These are phyloP conservation scores for Meriones unguiculatus DNA, from an alignment of 2,113 vertebrate species.

Conservation along the genomic window DNA sequence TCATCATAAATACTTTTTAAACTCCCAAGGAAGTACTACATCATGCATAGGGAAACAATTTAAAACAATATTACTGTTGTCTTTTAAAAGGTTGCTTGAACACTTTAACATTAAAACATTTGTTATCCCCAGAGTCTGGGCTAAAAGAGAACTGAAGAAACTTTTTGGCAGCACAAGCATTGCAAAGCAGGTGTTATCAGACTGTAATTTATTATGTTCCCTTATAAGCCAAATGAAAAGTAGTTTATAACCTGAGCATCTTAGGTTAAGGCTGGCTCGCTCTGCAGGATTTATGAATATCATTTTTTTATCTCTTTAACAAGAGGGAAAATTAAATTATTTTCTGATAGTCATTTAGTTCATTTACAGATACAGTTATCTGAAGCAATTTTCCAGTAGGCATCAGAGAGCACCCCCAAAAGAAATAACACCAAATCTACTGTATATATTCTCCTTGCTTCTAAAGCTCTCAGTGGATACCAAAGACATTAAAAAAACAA, in stretches of 20 bases:
- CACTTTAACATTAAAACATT: background rate
- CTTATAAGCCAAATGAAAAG: constrained; percentile 41
- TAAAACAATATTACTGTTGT: background rate
- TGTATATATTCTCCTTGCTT: background rate
- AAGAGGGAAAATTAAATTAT: constrained; percentile 15
- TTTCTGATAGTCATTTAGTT: background rate
- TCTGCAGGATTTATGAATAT: constrained; percentile 13
- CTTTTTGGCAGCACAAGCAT: background rate
- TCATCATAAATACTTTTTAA: background rate
- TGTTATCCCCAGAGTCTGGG: background rate
- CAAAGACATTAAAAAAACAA: background rate
- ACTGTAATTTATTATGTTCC: constrained; percentile 28
- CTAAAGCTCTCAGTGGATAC: background rate
- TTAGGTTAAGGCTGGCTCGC: constrained; percentile 52
- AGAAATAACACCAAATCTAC: background rate
- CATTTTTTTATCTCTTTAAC: constrained; percentile 14
- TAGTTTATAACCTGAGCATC: constrained; percentile 14
- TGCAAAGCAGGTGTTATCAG: constrained; percentile 6
- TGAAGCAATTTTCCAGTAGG: background rate
- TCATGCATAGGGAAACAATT: background rate
- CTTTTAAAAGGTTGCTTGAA: constrained; percentile 30
- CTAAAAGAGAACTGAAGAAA: background rate
- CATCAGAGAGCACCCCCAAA: background rate
- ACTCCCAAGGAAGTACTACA: constrained; percentile 4
- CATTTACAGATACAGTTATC: background rate